These are phyloP conservation scores for Thelaira solivaga DNA, from an alignment of 2,888 invertebrate genomes.

Conservation along the genomic window DNA sequence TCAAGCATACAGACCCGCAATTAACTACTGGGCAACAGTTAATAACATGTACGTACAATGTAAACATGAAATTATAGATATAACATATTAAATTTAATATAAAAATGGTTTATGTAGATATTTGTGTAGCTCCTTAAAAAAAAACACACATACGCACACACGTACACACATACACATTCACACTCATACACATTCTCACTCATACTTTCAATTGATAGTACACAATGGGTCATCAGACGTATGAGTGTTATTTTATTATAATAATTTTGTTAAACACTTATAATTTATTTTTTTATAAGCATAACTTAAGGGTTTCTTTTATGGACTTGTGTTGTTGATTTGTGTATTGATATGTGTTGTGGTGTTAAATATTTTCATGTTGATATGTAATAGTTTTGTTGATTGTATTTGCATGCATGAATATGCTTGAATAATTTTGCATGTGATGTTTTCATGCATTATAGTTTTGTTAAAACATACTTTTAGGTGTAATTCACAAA, in stretches of 20 bases:
- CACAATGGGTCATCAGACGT: neutral
- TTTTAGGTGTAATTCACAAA: conserved; percentile 15
- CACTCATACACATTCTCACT: too few relatives aligned
- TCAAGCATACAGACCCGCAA: neutral
- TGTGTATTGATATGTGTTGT: conserved; percentile 1
- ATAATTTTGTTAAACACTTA: conserved; percentile 34
- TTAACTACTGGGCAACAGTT: neutral
- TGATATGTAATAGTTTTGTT: conserved; percentile 31
- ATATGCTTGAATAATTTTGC: conserved; percentile 30
- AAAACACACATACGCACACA: too few relatives aligned
- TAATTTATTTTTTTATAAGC: conserved; percentile 40
- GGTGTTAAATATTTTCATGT: conserved; percentile 8
- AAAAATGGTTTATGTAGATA: too few relatives aligned
- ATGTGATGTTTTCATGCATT: conserved; percentile 12
- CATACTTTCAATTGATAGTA: neutral
- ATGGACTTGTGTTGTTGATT: neutral
- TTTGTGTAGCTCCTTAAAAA: too few relatives aligned
- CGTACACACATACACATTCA: too few relatives aligned
- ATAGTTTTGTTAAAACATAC: conserved; percentile 24
- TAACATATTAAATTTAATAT: conserved; percentile 25
- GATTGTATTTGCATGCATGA: conserved; percentile 42
- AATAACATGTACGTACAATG: conserved; percentile 9
- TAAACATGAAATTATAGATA: neutral
- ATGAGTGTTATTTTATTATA: conserved; percentile 28
- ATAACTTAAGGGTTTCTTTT: conserved; percentile 9